Base-by-base conservation (phyloP, 2,797 vertebrate genomes). In the Melanotaenia boesemani region DNA sequence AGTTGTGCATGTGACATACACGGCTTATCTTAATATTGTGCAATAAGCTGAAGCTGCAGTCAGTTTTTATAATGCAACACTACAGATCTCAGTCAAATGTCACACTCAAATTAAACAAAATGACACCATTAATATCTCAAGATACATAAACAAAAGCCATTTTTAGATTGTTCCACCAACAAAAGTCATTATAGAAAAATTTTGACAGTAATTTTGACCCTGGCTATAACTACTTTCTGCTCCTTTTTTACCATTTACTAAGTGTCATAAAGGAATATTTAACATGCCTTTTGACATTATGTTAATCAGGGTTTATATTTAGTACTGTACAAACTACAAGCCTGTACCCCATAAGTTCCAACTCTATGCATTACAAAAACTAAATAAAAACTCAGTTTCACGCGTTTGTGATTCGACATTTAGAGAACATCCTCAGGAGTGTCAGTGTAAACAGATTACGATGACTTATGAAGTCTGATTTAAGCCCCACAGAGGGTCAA, bases 331-430 rank as follows among this genome's bases (percentile, higher is more conserved):
- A 62, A 48, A 46, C 32, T 37, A 58, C n/a, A 37, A 10, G 71
- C n/a, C 26, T 62, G 10, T 6, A 1, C 1, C 16, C 10, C 30
- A 75, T 15, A 88, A 76, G 34, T 52, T 73, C 68, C 10, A 72
- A 60, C 63, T 66, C 76, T 77, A 30, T 6, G 5, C 37, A 64
- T 64, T 18, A 52, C 65, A 28, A 69, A 16, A 48, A 52, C 28
- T 20, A 8, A 20, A 50, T 20, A 37, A 67, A 2, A 28, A 60
- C 22, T 79, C 61, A 81, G 80, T 84, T 85, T 77, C 65, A 61
- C 56, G 73, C 10, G 0, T 63, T 62, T 72, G 10, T 65, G 44
- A 37, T 67, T 8, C 54, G n/a, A 70, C 52, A 76, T 73, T 73
- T 77, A 81, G 63, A 70, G 74, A 78, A 67, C 48, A 1, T 54